phyloP scores from a whole-genome alignment of 2,888 invertebrate genomes.

The Aspidapion aeneum region DNA sequence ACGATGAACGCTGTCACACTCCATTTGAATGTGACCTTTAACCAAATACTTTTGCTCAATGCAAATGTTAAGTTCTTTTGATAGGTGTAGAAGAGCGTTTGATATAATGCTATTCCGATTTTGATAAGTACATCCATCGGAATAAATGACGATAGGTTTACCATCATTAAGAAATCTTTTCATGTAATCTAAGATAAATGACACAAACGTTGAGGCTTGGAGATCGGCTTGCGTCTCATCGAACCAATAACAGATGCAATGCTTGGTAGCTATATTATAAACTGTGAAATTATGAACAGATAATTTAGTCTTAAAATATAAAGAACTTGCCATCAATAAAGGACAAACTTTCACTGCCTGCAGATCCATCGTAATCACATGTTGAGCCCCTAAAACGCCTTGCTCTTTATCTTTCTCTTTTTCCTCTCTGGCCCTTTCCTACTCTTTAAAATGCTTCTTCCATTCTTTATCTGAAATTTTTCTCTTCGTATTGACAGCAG shows the following conservation, averaged over 20 bases:
- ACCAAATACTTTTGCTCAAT: constrained; percentile 24
- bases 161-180: constrained; percentile 17
- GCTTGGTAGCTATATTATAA: constrained; percentile 27
- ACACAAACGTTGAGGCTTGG: constrained; percentile 18
- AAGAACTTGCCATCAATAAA: constrained; percentile 22
- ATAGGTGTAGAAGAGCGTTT: constrained; percentile 24
- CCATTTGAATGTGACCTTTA: constrained; percentile 29
- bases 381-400: constrained; percentile 10
- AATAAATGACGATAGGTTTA: constrained; percentile 24
- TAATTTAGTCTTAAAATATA: constrained; percentile 34
- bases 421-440: constrained; percentile 21
- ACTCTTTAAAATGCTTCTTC: constrained; percentile 10
- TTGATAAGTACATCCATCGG: constrained; percentile 28
- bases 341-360: constrained; percentile 12
- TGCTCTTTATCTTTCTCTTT: constrained; percentile 29
- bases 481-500: constrained; percentile 17
- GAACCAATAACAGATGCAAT: constrained; percentile 30
- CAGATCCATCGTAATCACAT: constrained; percentile 9
- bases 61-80: constrained; percentile 6
- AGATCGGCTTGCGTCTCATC: constrained; percentile 21
- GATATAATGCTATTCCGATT: constrained; percentile 24
- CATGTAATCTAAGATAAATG: constrained; percentile 18
- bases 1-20: constrained; percentile 27
- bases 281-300: constrained; percentile 34
- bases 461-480: constrained; percentile 18